Percentiles rank a stretch among this genome's conserved stretches.
Conservation (phyloP, 2,797 vertebrate species). For the Orientallactaga sibirica region DNA sequence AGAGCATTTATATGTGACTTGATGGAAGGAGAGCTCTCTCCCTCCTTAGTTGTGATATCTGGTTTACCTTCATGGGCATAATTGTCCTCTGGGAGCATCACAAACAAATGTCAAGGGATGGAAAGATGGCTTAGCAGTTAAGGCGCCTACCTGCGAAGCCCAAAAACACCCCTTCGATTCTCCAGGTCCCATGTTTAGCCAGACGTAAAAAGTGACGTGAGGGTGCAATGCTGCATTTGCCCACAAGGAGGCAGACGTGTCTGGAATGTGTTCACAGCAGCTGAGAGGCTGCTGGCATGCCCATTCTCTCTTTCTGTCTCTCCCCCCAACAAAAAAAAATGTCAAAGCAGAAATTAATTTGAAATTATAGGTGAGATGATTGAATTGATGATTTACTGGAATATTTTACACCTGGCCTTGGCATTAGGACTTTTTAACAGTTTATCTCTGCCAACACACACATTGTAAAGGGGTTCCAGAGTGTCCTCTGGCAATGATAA, state of each 20-base stretch:
- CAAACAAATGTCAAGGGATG: slow-evolving; percentile 44
- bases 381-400: slow-evolving; percentile 39
- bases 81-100: neutral
- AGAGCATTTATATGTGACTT: neutral
- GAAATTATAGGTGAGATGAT: neutral
- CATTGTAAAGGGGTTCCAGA: neutral
- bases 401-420: neutral
- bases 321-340: neutral
- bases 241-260: no score
- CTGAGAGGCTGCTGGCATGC: no score
- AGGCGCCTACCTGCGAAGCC: no score
- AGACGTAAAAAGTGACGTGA: no score
- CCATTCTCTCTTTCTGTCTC: no score
- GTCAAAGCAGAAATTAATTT: neutral
- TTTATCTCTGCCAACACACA: neutral
- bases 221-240: no score
- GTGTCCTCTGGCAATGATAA: neutral
- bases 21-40: neutral
- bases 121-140: no score
- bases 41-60: neutral
- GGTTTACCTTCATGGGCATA: neutral
- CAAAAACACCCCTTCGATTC: no score
- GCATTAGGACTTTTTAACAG: neutral
- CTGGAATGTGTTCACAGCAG: no score
- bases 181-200: no score